Evolutionary conservation across 2,797 vertebrate genomes (phyloP).

Genomic region (Darevskia mixta): DNA sequence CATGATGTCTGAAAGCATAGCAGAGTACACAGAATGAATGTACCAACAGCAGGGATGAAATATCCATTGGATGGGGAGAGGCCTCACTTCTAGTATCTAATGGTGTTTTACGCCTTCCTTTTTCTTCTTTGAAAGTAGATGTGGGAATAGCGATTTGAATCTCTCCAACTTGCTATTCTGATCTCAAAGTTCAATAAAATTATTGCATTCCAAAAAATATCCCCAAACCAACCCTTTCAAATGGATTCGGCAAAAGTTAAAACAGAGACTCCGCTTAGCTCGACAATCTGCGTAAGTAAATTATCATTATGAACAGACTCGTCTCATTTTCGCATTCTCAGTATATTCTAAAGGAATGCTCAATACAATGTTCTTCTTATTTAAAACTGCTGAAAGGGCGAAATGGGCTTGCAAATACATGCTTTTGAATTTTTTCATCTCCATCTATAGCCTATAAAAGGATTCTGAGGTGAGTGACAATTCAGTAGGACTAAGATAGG

Average conservation of each 20-base stretch:
- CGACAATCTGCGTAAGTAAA: not conserved
- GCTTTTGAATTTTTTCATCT: not conserved
- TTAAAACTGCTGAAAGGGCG: not conserved
- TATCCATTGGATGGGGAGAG: not conserved
- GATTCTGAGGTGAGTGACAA: not conserved
- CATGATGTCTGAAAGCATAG: not conserved
- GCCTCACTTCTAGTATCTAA: not conserved
- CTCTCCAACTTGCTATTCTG: not conserved
- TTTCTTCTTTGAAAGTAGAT: not conserved
- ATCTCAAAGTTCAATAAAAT: not conserved
- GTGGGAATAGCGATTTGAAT: not conserved
- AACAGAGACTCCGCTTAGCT: not conserved
- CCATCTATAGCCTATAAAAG: not conserved
- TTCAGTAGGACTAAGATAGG: not conserved
- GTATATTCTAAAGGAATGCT: not conserved
- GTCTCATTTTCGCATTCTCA: not conserved
- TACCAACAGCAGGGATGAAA: not conserved
- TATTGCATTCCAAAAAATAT: not conserved
- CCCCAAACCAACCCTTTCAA: not conserved
- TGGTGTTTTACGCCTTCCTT: not conserved
- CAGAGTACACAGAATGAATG: not conserved
- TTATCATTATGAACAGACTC: not conserved
- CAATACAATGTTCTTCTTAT: not conserved
- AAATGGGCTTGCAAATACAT: not conserved
- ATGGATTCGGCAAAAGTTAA: not conserved